These are phyloP conservation scores for Horisme vitalbata DNA, from an alignment of 2,888 invertebrate genomes.

Conservation along the genomic window DNA sequence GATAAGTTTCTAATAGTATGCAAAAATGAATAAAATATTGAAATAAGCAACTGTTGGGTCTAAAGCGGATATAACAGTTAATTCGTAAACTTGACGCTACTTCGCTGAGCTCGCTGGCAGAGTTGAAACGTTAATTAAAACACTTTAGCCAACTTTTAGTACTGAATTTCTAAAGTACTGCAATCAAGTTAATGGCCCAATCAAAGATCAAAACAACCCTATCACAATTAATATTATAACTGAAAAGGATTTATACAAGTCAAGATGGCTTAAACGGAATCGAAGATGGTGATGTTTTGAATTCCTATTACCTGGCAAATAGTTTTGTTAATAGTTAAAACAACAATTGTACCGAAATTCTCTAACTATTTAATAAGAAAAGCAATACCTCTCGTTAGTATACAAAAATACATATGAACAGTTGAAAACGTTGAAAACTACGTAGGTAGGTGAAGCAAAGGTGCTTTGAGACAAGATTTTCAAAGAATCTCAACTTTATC, in stretches of 20 bases:
- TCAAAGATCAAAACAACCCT: slow-evolving; percentile 78
- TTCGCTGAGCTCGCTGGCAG: slow-evolving; percentile 57
- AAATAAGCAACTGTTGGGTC: slow-evolving; percentile 55
- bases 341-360: no score
- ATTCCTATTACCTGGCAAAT: no score
- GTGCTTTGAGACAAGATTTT: no score
- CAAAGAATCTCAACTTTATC: no score
- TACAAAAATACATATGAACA: no score
- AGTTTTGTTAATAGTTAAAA: no score
- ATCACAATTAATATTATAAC: slow-evolving; percentile 66
- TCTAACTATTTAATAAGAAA: no score
- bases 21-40: slow-evolving; percentile 48
- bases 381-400: no score
- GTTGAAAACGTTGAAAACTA: no score
- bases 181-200: slow-evolving; percentile 77
- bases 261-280: slow-evolving; percentile 40
- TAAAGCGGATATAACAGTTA: slow-evolving; percentile 73
- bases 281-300: not conserved
- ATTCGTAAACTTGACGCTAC: slow-evolving; percentile 77
- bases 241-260: slow-evolving; percentile 47
- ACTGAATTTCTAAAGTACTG: slow-evolving; percentile 78
- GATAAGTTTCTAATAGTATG: no score
- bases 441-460: no score
- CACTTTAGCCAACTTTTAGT: slow-evolving; percentile 77
- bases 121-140: slow-evolving; percentile 80